Base-by-base conservation (phyloP, 1,140 invertebrate species). In the Procambarus virginalis region DNA sequence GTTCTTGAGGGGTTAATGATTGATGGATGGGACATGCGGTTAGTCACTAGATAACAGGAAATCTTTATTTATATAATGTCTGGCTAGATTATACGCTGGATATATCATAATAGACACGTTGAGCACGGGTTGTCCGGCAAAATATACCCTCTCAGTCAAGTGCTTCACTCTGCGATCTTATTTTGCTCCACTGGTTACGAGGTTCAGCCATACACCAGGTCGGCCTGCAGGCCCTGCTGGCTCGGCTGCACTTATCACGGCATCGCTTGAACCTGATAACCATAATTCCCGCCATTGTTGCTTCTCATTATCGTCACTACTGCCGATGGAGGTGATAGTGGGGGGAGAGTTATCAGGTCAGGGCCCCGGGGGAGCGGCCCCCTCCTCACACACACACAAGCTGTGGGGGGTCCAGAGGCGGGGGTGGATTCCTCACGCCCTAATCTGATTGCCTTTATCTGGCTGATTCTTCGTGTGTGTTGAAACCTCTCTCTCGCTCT, bases 21-120 rank as follows among this genome's bases (percentile, higher is more conserved):
- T 87, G 86, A 87, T 87, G 78, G 86, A 87, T 87, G 64, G 86
- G 86, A 81, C 86, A 87, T 87, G 86, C 51, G 86, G 86, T 87
- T 87, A 80, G 86, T 87, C 78, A 80, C 86, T 80, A 73, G 86
- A 87, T 87, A 80, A 80, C 86, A 80, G 86, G 78, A 81, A 87
- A 87, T 87, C 78, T 81, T 87, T 87, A 87, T 87, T 87, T 87
- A 87, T 87, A 87, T 80, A 87, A 81, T 87, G 55, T 77, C 78
- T 34, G 49, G 86, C 22, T 22, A 64, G 86, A 87, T 87, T 87
- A 87, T 64, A 87, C 78, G 86, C 78, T 87, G 77, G 76, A 87
- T 80, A 81, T 73, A 87, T 87, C 86, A 87, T 87, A 87, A 87
- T 87, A 2, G 86, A 87, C 86, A 87, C n/a, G 86, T 20, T 87